phyloP scores from a whole-genome alignment of 2,797 vertebrate genomes.

The Sebastes goodei region DNA sequence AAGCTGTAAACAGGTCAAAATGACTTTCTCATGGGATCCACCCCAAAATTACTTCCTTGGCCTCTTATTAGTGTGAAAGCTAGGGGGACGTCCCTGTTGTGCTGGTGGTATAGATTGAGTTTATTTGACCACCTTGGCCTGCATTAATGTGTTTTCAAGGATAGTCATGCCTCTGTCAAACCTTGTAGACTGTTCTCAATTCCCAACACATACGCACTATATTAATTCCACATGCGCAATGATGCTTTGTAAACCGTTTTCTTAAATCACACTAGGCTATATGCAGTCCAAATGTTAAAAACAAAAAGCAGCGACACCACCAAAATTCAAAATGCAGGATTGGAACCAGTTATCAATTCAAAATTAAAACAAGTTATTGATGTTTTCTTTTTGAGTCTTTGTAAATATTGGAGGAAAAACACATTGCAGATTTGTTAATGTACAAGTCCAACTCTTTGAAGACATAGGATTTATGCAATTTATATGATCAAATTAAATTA shows the following conservation, averaged over 20 bases:
- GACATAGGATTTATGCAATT: background rate
- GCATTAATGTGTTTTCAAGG: slow-evolving; percentile 29
- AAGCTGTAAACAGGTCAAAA: slow-evolving; percentile 45
- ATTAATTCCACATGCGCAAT: background rate
- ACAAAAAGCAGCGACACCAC: background rate
- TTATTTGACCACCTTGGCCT: background rate
- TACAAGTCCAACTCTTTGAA: background rate
- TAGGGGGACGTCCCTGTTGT: background rate
- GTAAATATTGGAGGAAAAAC: background rate
- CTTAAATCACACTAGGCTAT: too few relatives aligned
- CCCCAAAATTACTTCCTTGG: slow-evolving; percentile 32
- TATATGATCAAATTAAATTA: background rate
- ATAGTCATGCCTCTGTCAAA: background rate
- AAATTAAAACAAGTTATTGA: background rate
- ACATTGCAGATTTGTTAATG: background rate
- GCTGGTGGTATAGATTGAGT: slow-evolving; percentile 3
- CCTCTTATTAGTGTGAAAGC: slow-evolving; percentile 32
- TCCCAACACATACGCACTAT: background rate
- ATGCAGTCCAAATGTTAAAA: background rate
- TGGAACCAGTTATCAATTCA: background rate
- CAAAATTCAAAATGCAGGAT: background rate
- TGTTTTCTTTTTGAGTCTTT: background rate
- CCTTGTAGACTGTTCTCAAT: background rate
- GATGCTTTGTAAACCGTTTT: too few relatives aligned
- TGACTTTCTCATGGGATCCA: slow-evolving; percentile 29